Conservation (phyloP, 2,797 vertebrate species). For the Emydoidea blandingii region DNA sequence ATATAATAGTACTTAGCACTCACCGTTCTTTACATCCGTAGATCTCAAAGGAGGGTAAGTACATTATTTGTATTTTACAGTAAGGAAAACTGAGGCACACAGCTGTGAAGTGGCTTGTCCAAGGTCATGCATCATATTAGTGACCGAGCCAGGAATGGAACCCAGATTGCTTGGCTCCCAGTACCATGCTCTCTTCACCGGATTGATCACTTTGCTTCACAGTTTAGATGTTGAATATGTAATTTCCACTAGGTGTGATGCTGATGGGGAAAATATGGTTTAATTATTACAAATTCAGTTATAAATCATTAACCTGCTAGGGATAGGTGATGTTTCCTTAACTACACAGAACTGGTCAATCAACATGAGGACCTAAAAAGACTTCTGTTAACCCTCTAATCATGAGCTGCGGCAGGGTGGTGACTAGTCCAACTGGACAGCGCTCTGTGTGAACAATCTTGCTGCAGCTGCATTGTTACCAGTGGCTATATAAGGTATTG, state of each 20-base stretch:
- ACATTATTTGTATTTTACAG: not conserved
- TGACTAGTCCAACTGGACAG: not conserved
- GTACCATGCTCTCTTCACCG: rapidly evolving
- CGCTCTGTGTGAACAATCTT: not conserved
- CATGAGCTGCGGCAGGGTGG: not conserved
- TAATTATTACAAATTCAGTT: not conserved
- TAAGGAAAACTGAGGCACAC: not conserved
- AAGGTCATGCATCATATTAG: not conserved
- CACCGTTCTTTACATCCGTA: slow-evolving; percentile 7
- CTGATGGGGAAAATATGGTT: not conserved
- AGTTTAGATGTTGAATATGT: not conserved
- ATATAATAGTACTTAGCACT: not conserved
- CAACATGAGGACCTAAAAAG: not conserved
- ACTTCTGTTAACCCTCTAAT: not conserved
- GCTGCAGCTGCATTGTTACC: not conserved
- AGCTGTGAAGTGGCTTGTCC: rapidly evolving
- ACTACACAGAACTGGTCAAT: not conserved
- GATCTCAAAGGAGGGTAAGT: not conserved
- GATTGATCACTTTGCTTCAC: not conserved
- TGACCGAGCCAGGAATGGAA: not conserved
- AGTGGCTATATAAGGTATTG: not conserved
- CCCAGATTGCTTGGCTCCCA: rapidly evolving
- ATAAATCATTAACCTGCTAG: not conserved
- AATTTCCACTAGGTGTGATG: not conserved
- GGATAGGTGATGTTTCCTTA: rapidly evolving